Evolutionary conservation across 2,797 vertebrate genomes (phyloP).

Genomic region (Parotocinclus haroldoi): DNA sequence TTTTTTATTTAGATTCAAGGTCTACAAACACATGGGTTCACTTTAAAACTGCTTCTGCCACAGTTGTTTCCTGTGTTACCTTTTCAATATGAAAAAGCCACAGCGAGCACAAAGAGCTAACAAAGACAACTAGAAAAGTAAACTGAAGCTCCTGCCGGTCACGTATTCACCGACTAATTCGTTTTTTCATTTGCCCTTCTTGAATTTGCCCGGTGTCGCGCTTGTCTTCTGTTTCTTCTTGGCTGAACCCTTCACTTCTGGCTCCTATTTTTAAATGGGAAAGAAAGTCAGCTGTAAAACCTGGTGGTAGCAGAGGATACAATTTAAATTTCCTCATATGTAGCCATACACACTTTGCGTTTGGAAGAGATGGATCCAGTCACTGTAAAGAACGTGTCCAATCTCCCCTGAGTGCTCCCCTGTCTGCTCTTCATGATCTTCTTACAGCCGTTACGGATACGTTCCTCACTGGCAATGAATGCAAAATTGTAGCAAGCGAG

Average conservation of each 20-base stretch:
- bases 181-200: conserved; percentile 72
- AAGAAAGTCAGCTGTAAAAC: not conserved
- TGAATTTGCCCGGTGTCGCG: conserved; percentile 71
- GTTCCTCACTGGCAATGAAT: conserved; percentile 74
- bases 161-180: no score
- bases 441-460: conserved; percentile 83
- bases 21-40: no score
- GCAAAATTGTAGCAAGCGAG: not conserved
- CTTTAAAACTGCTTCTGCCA: no score
- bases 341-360: conserved; percentile 74
- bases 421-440: conserved; percentile 89
- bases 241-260: conserved; percentile 77
- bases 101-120: no score
- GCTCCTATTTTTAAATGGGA: conserved; percentile 59
- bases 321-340: no score
- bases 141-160: not conserved
- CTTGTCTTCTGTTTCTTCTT: conserved; percentile 88
- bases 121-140: conserved; percentile 16
- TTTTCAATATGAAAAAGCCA: no score
- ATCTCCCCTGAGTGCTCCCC: conserved; percentile 90
- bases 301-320: not conserved
- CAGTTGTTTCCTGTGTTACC: no score
- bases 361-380: conserved; percentile 93
- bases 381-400: conserved; percentile 93
- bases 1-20: no score